Conservation (phyloP, 1,140 invertebrate genomes). For the Papilio dardanus region DNA sequence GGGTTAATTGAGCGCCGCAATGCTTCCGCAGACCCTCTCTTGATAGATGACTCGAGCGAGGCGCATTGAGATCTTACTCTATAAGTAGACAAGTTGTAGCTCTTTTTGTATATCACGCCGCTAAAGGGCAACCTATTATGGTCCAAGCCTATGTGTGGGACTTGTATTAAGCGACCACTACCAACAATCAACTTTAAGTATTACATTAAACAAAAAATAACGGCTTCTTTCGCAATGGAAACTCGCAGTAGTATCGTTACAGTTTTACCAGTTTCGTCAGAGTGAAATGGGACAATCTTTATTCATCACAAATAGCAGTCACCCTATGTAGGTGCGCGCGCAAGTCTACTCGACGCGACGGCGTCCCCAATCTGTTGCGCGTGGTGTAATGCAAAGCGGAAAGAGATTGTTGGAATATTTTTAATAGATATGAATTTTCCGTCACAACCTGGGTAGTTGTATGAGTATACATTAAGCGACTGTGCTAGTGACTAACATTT, state of each 20-base stretch:
- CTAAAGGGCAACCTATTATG: background rate
- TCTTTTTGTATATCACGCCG: background rate
- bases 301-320: slow-evolving; percentile 40
- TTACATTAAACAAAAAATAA: too few relatives aligned
- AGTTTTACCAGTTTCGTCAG: too few relatives aligned
- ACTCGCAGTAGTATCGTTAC: background rate
- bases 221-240: background rate
- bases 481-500: too few relatives aligned
- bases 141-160: background rate
- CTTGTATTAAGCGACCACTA: too few relatives aligned
- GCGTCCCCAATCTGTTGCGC: slow-evolving; percentile 21
- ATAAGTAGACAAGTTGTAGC: background rate
- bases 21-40: slow-evolving; percentile 31
- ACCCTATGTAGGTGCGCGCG: slow-evolving; percentile 51
- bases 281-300: slow-evolving; percentile 36
- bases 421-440: too few relatives aligned
- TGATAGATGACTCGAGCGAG: slow-evolving; percentile 42
- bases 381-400: slow-evolving; percentile 29
- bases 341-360: slow-evolving; percentile 38
- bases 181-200: too few relatives aligned
- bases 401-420: slow-evolving; percentile 34
- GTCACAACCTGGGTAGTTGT: too few relatives aligned
- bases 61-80: background rate
- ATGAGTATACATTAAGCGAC: too few relatives aligned
- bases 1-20: slow-evolving; percentile 45